Percentiles rank a stretch among this genome's conserved stretches.
Evolutionary conservation across 2,888 invertebrate genomes (phyloP).

Genomic region (Scaptomyza parva): DNA sequence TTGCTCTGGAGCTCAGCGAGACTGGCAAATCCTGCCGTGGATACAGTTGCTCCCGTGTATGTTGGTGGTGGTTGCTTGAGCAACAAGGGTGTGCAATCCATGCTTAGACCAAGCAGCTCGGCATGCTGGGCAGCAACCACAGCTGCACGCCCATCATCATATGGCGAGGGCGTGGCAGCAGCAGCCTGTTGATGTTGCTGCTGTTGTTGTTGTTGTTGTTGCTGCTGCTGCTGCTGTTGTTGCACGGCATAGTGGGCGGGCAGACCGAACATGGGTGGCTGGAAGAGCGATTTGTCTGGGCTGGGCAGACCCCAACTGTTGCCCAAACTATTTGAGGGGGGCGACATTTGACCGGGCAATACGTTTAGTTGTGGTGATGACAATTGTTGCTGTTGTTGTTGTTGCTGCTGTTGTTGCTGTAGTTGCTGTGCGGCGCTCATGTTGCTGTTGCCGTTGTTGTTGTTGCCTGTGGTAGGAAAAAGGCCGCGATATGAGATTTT

Average conservation of each 20-base stretch:
- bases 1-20: conserved; percentile 86
- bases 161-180: conserved; percentile 84
- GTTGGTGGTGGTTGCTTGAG: conserved; percentile 88
- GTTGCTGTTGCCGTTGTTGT: conserved; percentile 84
- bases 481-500: conserved; percentile 89
- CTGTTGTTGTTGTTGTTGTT: conserved; percentile 62
- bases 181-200: conserved; percentile 83
- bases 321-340: conserved; percentile 87
- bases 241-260: conserved; percentile 85
- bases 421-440: conserved; percentile 70
- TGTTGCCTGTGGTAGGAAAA: conserved; percentile 89
- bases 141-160: conserved; percentile 82
- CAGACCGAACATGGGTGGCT: conserved; percentile 88
- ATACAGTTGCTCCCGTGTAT: conserved; percentile 86
- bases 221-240: conserved; percentile 84
- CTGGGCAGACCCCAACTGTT: conserved; percentile 91
- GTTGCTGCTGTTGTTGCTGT: conserved; percentile 69
- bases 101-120: conserved; percentile 87
- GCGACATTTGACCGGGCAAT: conserved; percentile 86
- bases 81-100: conserved; percentile 87
- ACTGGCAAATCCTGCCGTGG: conserved; percentile 86
- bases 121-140: conserved; percentile 85
- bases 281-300: conserved; percentile 88
- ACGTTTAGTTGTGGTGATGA: conserved; percentile 84
- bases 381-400: conserved; percentile 79